Evolutionary conservation across 2,888 invertebrate species (phyloP).

Genomic region (Drosophila pegasa): DNA sequence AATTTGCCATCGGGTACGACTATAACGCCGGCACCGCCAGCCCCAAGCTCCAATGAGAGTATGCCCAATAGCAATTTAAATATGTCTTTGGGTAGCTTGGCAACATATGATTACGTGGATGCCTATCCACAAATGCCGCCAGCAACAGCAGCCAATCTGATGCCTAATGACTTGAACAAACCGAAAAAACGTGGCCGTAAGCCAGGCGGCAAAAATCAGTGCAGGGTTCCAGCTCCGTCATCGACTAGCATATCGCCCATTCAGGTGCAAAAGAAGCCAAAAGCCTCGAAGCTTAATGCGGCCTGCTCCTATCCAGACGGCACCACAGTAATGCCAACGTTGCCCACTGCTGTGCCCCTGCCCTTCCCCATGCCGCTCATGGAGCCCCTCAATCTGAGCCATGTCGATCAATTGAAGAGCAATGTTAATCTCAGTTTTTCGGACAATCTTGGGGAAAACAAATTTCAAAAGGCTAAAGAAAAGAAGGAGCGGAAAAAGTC

Average conservation of each 20-base stretch:
- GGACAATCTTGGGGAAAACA: background rate
- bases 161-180: constrained; percentile 49
- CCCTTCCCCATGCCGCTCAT: background rate
- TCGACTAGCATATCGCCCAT: constrained; percentile 7
- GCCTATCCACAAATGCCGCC: background rate
- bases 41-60: constrained; percentile 16
- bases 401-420: constrained; percentile 35
- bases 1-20: constrained; percentile 83
- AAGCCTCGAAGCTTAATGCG: constrained; percentile 15
- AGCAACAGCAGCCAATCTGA: constrained; percentile 7
- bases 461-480: constrained; percentile 52
- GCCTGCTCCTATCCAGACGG: background rate
- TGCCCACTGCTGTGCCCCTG: background rate
- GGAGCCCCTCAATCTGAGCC: constrained; percentile 58
- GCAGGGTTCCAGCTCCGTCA: constrained; percentile 34
- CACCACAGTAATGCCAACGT: background rate
- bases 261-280: constrained; percentile 31
- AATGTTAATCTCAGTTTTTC: background rate
- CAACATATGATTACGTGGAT: constrained; percentile 9
- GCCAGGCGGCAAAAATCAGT: constrained; percentile 81
- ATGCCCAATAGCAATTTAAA: background rate
- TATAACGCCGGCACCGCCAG: constrained; percentile 80
- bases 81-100: constrained; percentile 6
- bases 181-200: constrained; percentile 83
- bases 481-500: constrained; percentile 77